Base-by-base conservation (phyloP, 30 jellyfish, hydroid and myxozoan species). In the Kudoa iwatai region DNA sequence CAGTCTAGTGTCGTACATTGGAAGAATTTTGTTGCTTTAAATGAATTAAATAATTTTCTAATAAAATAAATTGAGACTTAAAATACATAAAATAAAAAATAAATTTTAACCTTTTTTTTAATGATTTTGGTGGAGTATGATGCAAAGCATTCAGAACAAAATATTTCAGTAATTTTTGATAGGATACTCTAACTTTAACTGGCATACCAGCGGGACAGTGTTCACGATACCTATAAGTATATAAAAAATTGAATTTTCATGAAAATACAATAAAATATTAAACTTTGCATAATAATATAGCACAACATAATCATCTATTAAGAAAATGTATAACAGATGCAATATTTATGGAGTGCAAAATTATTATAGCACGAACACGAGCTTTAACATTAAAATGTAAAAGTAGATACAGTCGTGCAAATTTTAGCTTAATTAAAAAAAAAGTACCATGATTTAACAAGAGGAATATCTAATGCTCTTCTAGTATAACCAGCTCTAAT, bases 61-160 rank as follows among this genome's bases (percentile, higher is more conserved):
- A 14, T 21, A 23, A 0, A 16, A 14, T 16, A 39, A 43, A 41
- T 1, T 32, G 3, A 2, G 1, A 3, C 18, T 14, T 43, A 36
- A 36, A 36, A 9, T 6, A 9, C 9, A 36, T 4, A 15, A 11
- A 7, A 21, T 32, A 21, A 34, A 49, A 19, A 24, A 2, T 38
- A n/a, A n/a, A n/a, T n/a, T n/a, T n/a, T 4, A 28, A 60, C 84
- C 84, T 61, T 38, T 59, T 68, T 39, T 68, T 68, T 83, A 68
- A 53, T n/a, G 91, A 83, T 55, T 68, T 68, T 17, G 91, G 91
- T 18, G 91, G 91, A 20, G 86, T 44, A 65, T 68, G 91, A 34
- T 68, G 91, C 23, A 68, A 49, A 3, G 91, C 91, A 59, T 68
- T 68, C 52, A 68, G 47, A 3, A 68, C 91, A 50, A 68, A 68